These are phyloP conservation scores for Gorilla gorilla DNA, from an alignment of 2,113 vertebrate genomes.

Conservation along the genomic window DNA sequence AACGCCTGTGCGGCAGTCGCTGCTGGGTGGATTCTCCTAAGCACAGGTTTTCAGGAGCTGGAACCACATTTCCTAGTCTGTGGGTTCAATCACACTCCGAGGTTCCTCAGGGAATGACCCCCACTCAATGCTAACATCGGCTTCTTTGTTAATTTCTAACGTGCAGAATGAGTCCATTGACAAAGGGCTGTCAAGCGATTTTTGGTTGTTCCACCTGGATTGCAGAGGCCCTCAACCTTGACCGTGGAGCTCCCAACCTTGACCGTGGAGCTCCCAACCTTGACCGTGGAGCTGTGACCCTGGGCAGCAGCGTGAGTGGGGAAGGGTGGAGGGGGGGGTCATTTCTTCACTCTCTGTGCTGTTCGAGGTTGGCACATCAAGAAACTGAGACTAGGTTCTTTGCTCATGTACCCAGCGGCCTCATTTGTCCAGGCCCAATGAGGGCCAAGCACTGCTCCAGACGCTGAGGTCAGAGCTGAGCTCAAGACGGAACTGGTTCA, in stretches of 20 bases:
- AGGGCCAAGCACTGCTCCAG: not conserved
- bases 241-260: not conserved
- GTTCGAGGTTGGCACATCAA: accelerated
- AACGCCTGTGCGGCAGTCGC: accelerated
- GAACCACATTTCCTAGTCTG: not conserved
- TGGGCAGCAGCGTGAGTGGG: accelerated
- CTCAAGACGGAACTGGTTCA: not conserved
- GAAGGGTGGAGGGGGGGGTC: accelerated
- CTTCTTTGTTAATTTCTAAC: not conserved
- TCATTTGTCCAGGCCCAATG: not conserved
- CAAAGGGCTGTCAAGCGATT: accelerated
- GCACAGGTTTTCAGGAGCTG: not conserved
- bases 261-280: not conserved
- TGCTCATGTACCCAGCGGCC: accelerated
- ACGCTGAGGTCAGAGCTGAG: accelerated
- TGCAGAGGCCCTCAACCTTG: accelerated
- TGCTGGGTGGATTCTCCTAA: not conserved
- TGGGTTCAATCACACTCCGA: accelerated
- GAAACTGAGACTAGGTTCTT: accelerated
- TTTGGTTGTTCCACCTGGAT: no score
- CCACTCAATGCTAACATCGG: accelerated
- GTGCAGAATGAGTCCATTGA: accelerated
- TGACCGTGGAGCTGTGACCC: no score
- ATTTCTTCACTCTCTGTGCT: accelerated
- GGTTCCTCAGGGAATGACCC: not conserved